Conservation (phyloP, 2,113 vertebrate species). For the Rhinolophus sinicus region DNA sequence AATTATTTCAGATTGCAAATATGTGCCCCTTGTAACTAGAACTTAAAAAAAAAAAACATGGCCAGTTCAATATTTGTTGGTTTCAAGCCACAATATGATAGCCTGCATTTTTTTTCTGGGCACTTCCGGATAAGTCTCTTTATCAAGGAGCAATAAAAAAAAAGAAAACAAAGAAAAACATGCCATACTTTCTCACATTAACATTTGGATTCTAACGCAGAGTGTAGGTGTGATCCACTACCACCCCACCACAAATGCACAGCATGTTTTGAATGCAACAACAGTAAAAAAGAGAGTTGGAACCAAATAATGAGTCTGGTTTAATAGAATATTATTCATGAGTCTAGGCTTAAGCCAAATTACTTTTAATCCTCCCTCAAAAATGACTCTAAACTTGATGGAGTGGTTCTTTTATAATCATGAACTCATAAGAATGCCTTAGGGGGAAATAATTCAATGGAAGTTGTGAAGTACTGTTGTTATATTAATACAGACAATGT, state of each 20-base stretch:
- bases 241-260: neutral
- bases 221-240: neutral
- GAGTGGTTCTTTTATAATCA: neutral
- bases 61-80: neutral
- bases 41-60: constrained; percentile 16
- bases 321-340: neutral
- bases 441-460: neutral
- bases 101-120: constrained; percentile 1
- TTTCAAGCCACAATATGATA: neutral
- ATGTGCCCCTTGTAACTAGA: neutral
- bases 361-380: neutral
- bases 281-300: neutral
- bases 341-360: neutral
- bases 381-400: neutral
- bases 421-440: neutral
- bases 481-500: neutral
- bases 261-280: neutral
- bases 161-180: neutral
- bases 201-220: constrained; percentile 11
- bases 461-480: neutral
- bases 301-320: neutral
- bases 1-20: constrained; percentile 26
- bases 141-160: neutral
- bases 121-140: neutral
- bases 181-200: neutral